Base-by-base conservation (phyloP, 2,113 vertebrate genomes). In the Carassius gibelio region DNA sequence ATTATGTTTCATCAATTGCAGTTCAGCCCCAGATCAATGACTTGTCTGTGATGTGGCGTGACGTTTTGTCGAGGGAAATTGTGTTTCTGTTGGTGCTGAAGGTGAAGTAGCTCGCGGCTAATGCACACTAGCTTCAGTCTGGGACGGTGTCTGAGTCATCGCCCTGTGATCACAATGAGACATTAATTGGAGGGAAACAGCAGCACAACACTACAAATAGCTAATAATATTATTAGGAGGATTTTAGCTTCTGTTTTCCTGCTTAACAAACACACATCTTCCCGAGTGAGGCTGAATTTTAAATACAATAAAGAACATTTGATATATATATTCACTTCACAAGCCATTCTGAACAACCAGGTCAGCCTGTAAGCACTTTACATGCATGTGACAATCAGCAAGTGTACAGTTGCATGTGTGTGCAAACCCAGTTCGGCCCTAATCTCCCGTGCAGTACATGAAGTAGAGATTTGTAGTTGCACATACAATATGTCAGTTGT, bases 141-240 rank as follows among this genome's bases (percentile, higher is more conserved):
- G 76, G 30, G 87, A 71, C 75, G 38, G n/a, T 57, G 68, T 83
- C 77, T 81, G 81, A 88, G 77, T 88, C 77, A 88, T 84, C 34
- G 5, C 2, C 36, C 76, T 52, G 52, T 23, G 42, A 69, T 21
- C 21, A n/a, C 59, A 30, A 82, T 76, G 26, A 50, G 66, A 75
- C 61, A 74, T 62, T 78, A 71, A 78, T 59, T n/a, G 69, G 84
- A 83, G 45, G 21, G 48, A 72, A 50, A 79, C 30, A 59, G 64
- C 45, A 48, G 75, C 26, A 84, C n/a, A 62, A 76, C 61, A 80
- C 52, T 36, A 26, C 55, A 48, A 36, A 45, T 38, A 62, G 34
- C 48, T 75, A 50, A 50, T 75, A 26, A 75, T 23, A 42, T 14
- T 75, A 50, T 26, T 26, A 50, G 72, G 13, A 75, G 3, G n/a